Evolutionary conservation across 2,113 vertebrate species (phyloP), one percentile per base, ranked within the genome.

Genomic region (Aix galericulata): DNA sequence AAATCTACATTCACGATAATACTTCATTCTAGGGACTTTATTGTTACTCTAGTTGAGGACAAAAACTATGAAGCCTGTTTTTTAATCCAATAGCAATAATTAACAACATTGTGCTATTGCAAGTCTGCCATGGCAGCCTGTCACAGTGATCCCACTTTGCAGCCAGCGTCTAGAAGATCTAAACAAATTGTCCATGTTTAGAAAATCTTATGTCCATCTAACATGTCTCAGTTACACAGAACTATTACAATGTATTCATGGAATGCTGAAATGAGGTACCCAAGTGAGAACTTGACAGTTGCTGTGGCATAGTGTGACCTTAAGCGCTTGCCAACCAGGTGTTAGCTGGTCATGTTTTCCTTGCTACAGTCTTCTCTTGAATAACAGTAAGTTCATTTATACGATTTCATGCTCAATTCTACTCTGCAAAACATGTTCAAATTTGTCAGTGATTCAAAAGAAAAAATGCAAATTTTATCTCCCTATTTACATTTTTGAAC

Each of bases 1-100:
- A 85, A 89, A 76, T 64, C n/a, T 79, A 71, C 48, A 89, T 93
- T 89, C 59, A 89, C 38, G 79, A 53, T 82, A 82, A 44, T 63
- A 38, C n/a, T 85, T 86, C 4, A 52, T 95, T 94, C 92, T 72
- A 63, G 7, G 23, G 55, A n/a, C 14, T 77, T 72, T 79, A 88
- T 71, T 82, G 66, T 68, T 87, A 68, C 14, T 48, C 16, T n/a
- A 10, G 52, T 75, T 79, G 53, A 85, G 38, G 26, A 52, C 53
- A 46, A 74, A 86, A 92, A 86, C 79, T 72, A 56, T 52, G 38
- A 75, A 20, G 32, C 53, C 34, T 64, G 17, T 71, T 84, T 95
- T 80, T 91, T 86, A 79, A 78, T 87, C 60, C 66, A 75, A 50
- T 88, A 62, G 46, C 77, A 48, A 63, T 31, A 84, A 53, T 55